A percentile compares a stretch with the other conserved stretches of the same genome.
These are phyloP conservation scores for Petaurus breviceps DNA, from an alignment of 2,113 vertebrate species.

Conservation along the genomic window DNA sequence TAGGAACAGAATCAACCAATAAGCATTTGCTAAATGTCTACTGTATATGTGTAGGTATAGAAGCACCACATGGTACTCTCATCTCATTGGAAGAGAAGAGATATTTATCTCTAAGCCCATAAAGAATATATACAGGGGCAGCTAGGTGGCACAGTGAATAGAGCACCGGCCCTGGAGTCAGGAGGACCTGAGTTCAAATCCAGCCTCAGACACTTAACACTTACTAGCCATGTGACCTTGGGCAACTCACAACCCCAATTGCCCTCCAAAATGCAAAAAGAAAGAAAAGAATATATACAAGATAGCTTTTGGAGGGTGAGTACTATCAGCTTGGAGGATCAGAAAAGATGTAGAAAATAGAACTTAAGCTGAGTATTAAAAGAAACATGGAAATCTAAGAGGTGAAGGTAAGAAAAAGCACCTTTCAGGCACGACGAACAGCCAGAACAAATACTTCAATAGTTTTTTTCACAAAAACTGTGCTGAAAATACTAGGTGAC, in stretches of 20 bases:
- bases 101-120: background rate
- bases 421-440: background rate
- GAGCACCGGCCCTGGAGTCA: too few species aligned
- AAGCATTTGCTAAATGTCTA: background rate
- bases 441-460: too few species aligned
- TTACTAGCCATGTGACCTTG: too few species aligned
- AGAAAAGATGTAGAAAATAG: background rate
- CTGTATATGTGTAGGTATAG: background rate
- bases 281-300: too few species aligned
- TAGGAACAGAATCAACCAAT: background rate
- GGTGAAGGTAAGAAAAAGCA: background rate
- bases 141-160: too few species aligned
- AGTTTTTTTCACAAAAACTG: background rate
- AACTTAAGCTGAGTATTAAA: background rate
- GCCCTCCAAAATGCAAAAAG: too few species aligned
- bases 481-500: background rate
- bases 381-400: background rate
- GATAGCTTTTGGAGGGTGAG: background rate
- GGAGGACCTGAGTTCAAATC: too few species aligned
- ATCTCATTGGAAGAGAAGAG: background rate
- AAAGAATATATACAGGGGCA: background rate
- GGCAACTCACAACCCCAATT: too few species aligned
- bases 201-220: too few species aligned
- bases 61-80: background rate
- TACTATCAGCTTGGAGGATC: background rate